Percentiles rank a stretch among this genome's conserved stretches.
Evolutionary conservation across 2,888 invertebrate species (phyloP).

Genomic region (Mycalesis mineus): DNA sequence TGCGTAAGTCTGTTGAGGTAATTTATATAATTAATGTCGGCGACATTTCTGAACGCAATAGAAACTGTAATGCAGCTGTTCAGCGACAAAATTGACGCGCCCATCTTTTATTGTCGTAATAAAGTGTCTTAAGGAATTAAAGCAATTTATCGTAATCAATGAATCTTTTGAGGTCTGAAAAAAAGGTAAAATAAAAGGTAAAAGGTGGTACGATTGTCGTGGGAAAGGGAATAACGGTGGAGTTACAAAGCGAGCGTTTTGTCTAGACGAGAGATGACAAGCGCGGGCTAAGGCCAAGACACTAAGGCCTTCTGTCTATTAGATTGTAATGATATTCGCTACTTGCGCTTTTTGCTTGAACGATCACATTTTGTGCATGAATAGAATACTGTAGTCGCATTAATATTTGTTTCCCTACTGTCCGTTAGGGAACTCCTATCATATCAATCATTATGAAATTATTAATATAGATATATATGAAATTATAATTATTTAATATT

Average conservation of each 20-base stretch:
- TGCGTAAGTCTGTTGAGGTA: no score
- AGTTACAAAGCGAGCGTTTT: conserved; percentile 66
- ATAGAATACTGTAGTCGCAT: no score
- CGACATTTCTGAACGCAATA: no score
- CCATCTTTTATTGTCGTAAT: no score
- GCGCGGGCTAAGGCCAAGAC: conserved; percentile 39
- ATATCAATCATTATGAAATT: no score
- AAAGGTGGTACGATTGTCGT: conserved; percentile 55
- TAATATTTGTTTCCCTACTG: no score
- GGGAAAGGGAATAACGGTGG: conserved; percentile 64
- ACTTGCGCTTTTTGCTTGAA: neutral
- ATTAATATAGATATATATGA: no score
- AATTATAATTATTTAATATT: no score
- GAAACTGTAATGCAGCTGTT: no score
- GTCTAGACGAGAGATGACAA: conserved; percentile 68
- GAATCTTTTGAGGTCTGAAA: conserved; percentile 36
- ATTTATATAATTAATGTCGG: no score
- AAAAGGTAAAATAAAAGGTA: conserved; percentile 34
- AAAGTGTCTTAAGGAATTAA: neutral
- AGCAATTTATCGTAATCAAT: conserved; percentile 31
- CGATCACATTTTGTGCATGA: neutral
- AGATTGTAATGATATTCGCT: conserved; percentile 54
- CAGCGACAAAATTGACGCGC: no score
- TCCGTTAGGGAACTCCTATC: no score
- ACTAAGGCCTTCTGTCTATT: conserved; percentile 60